A percentile compares a stretch with the other conserved stretches of the same genome.
Evolutionary conservation across 2,113 vertebrate species (phyloP).

Genomic region (Pagrus major): DNA sequence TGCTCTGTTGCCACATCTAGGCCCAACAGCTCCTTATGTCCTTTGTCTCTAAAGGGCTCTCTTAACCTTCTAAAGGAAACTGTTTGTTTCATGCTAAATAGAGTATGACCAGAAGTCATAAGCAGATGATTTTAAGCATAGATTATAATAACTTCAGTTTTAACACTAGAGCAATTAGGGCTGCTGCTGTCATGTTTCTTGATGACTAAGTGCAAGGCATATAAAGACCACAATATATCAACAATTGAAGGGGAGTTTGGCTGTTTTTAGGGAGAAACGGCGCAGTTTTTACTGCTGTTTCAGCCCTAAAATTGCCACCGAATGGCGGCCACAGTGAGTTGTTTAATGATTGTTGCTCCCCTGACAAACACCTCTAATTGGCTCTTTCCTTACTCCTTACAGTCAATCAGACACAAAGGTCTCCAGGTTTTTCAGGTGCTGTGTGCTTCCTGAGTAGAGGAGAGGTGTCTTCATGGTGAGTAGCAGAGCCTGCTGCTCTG

Average conservation of each 20-base stretch:
- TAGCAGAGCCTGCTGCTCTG: conserved; percentile 44
- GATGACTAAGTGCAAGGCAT: background rate
- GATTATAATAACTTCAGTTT: background rate
- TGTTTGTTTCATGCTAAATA: background rate
- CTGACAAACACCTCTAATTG: conserved; percentile 70
- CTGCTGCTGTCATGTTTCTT: background rate
- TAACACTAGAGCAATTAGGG: background rate
- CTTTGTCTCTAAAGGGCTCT: background rate
- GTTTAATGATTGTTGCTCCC: conserved; percentile 52
- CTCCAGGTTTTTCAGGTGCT: conserved; percentile 55
- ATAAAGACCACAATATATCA: background rate
- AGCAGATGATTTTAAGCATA: background rate
- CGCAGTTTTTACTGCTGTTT: conserved; percentile 3
- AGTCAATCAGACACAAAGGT: conserved; percentile 54
- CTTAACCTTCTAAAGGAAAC: background rate
- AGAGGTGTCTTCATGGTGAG: conserved; percentile 45
- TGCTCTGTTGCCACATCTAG: conserved; percentile 15
- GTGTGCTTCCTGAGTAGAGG: conserved; percentile 42
- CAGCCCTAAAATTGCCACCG: background rate
- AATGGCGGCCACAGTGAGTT: background rate
- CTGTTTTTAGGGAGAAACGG: background rate
- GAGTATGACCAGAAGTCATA: background rate
- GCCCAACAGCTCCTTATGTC: background rate
- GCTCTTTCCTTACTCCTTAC: conserved; percentile 54
- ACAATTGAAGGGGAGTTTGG: background rate